These are phyloP conservation scores for Ophiodon elongatus DNA, from an alignment of 2,113 vertebrate species.

Conservation along the genomic window DNA sequence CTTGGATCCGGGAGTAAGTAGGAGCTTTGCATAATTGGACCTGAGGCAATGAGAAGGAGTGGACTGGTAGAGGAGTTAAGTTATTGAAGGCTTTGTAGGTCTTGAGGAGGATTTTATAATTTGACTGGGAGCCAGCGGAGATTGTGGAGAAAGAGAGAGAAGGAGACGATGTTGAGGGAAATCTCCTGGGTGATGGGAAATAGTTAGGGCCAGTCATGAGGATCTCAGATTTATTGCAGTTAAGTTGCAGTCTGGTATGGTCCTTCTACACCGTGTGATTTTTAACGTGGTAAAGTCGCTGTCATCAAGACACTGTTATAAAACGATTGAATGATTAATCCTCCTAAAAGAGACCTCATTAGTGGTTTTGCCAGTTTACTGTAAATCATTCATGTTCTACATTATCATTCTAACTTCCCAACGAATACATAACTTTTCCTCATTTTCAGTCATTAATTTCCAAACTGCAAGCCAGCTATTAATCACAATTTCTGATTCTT, in stretches of 20 bases:
- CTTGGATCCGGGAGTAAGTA: background rate
- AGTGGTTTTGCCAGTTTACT: background rate
- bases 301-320: background rate
- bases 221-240: background rate
- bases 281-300: background rate
- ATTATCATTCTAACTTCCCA: background rate
- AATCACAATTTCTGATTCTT: background rate
- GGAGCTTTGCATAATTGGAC: slow-evolving; percentile 20
- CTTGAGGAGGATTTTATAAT: slow-evolving; percentile 25
- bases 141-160: background rate
- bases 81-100: slow-evolving; percentile 11
- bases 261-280: background rate
- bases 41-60: background rate
- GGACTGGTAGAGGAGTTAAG: background rate
- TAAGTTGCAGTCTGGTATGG: too few species aligned
- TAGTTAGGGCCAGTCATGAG: slow-evolving; percentile 1
- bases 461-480: too few species aligned
- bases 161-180: background rate
- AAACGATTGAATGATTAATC: background rate
- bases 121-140: slow-evolving; percentile 11
- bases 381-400: background rate
- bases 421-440: background rate
- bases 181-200: background rate
- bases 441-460: background rate
- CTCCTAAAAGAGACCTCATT: background rate